These are phyloP conservation scores for Leptinotarsa peninsularis DNA, from an alignment of 2,888 invertebrate species.

Conservation along the genomic window DNA sequence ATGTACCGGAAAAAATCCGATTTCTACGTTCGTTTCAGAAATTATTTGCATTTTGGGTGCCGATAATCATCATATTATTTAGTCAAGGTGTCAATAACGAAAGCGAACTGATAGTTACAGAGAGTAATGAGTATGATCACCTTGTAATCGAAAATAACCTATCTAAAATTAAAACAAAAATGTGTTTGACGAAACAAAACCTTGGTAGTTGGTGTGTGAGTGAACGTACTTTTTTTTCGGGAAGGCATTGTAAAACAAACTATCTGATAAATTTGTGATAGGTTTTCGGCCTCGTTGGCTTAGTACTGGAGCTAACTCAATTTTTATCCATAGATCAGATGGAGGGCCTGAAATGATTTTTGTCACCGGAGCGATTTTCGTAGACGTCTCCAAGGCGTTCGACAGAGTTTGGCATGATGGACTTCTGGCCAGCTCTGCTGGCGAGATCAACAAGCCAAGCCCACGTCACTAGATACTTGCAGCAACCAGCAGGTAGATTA, in stretches of 20 bases:
- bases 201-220: slow-evolving; percentile 8
- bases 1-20: neutral
- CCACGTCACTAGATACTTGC: too few species aligned
- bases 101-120: neutral
- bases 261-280: neutral
- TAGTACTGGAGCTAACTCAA: too few species aligned
- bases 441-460: too few species aligned
- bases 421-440: too few species aligned
- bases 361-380: too few species aligned
- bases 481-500: too few species aligned
- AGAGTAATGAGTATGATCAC: neutral
- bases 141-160: slow-evolving; percentile 7
- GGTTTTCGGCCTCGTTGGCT: neutral
- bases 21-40: neutral
- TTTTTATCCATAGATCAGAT: too few species aligned
- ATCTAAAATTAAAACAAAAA: slow-evolving; percentile 18
- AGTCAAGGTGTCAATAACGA: slow-evolving; percentile 5
- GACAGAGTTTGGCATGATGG: too few species aligned
- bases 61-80: neutral
- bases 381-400: too few species aligned
- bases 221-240: slow-evolving; percentile 4
- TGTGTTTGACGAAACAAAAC: slow-evolving; percentile 1
- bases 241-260: neutral
- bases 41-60: neutral
- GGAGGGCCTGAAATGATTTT: too few species aligned